Evolutionary conservation across 2,888 invertebrate genomes (phyloP).

Genomic region (Rugalucina vietnamica): DNA sequence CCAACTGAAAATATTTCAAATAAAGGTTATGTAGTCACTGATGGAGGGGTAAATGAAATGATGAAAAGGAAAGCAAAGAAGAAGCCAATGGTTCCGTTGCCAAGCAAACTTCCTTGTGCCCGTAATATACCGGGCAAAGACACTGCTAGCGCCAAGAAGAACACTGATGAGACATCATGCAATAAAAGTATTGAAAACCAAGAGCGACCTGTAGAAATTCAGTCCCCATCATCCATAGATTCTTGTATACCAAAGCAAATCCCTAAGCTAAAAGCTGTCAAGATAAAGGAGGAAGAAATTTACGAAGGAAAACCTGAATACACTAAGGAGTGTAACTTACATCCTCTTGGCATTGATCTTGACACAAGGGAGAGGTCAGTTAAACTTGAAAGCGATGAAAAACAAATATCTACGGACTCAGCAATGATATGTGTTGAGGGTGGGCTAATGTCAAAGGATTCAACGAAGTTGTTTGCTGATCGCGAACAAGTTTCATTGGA

Average conservation of each 20-base stretch:
- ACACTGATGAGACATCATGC: too few species aligned
- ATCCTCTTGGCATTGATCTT: background rate
- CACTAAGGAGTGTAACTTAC: slow-evolving; percentile 25
- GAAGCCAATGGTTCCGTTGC: background rate
- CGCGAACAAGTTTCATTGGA: too few species aligned
- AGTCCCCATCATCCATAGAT: background rate
- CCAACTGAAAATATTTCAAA: background rate
- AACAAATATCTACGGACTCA: too few species aligned
- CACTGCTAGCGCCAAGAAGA: too few species aligned
- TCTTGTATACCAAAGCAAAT: slow-evolving; percentile 21
- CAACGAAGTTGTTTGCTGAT: too few species aligned
- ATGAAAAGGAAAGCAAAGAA: too few species aligned
- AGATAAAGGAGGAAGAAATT: slow-evolving; percentile 58
- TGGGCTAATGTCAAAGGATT: too few species aligned
- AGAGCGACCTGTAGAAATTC: too few species aligned
- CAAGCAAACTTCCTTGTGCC: background rate
- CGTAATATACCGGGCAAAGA: too few species aligned
- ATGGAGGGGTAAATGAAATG: background rate
- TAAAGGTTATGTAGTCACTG: background rate
- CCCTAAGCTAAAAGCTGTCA: slow-evolving; percentile 61
- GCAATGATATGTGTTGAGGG: too few species aligned
- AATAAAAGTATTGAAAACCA: too few species aligned
- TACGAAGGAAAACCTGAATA: slow-evolving; percentile 48
- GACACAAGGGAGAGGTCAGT: background rate
- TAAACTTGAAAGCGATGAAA: background rate